phyloP scores from a whole-genome alignment of 2,113 vertebrate species.

The Gambusia holbrooki region DNA sequence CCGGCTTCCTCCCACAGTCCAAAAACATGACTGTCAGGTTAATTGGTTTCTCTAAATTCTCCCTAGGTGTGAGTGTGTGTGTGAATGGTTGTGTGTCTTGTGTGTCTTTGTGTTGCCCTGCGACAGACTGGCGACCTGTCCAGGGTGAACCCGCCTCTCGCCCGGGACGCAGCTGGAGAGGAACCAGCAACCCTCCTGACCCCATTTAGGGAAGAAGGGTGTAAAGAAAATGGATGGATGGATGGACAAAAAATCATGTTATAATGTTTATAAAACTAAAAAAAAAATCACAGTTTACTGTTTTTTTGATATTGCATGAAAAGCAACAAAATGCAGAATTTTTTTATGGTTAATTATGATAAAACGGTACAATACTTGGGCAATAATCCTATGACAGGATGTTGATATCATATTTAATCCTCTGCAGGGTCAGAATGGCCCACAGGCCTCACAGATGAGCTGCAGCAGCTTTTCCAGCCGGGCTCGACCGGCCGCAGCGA shows the following conservation, averaged over 20 bases:
- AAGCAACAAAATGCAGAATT: neutral
- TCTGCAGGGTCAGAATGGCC: neutral
- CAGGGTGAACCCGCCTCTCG: too few relatives aligned
- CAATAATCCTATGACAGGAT: neutral
- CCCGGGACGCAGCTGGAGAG: too few relatives aligned
- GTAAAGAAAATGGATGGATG: too few relatives aligned
- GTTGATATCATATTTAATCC: neutral
- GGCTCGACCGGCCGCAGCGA: neutral
- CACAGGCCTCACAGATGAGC: neutral
- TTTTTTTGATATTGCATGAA: neutral
- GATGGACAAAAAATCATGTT: neutral
- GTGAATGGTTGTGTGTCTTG: too few relatives aligned
- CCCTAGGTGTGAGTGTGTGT: too few relatives aligned
- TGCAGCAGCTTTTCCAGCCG: neutral
- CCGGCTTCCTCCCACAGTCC: too few relatives aligned
- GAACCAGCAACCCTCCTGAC: too few relatives aligned
- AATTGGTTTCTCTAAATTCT: too few relatives aligned
- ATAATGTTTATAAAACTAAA: neutral
- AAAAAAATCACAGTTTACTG: neutral
- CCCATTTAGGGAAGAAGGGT: too few relatives aligned
- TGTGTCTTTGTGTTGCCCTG: too few relatives aligned
- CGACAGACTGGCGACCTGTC: too few relatives aligned
- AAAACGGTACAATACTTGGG: neutral
- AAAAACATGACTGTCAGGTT: too few relatives aligned
- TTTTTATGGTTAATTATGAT: neutral